Evolutionary conservation across 2,888 invertebrate genomes (phyloP), one percentile per base, ranked within the genome.

Genomic region (Folsomia manolachei): DNA sequence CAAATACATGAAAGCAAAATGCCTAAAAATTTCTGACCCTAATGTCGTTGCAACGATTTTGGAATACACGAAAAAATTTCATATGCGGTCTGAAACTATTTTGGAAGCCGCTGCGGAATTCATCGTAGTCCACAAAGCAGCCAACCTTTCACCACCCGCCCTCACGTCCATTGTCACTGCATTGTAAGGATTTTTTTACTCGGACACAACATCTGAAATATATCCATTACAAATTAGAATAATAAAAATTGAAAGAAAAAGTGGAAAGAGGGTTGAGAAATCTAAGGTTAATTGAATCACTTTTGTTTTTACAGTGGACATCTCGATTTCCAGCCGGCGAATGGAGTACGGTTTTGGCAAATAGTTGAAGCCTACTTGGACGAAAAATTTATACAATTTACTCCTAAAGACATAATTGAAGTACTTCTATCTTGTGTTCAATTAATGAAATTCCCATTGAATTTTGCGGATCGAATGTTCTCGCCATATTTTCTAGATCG

Each of bases 391-490:
- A 82, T 85, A 2, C 87, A 88, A 81, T 85, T 90, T 71, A 84
- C 84, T 71, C 84, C 87, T 27, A 86, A 87, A 77, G 88, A 89
- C 80, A 82, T 88, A 11, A 83, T 89, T 53, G 88, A 88, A 72
- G 86, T 90, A 74, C 82, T 90, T 71, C 83, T 90, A n/a, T 86
- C 89, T 9, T 89, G 88, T 81, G 85, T 89, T 67, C 90, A 89
- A 82, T 81, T 89, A 27, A 86, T 87, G 66, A 87, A 87, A 81
- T 87, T 88, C 83, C 90, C 90, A 2, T 78, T 88, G 2, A 87
- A 87, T 80, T 87, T 90, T 80, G 85, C 88, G 0, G 84, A 86
- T 26, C 87, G 85, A 81, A 83, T 90, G 69, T 88, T 90, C 78
- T 87, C 86, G 76, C 85, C 88, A 14, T 86, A 88, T 75, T 89